Evolutionary conservation across 2,888 invertebrate genomes (phyloP), one percentile per base, ranked within the genome.

Genomic region (Dendrolimus pini): DNA sequence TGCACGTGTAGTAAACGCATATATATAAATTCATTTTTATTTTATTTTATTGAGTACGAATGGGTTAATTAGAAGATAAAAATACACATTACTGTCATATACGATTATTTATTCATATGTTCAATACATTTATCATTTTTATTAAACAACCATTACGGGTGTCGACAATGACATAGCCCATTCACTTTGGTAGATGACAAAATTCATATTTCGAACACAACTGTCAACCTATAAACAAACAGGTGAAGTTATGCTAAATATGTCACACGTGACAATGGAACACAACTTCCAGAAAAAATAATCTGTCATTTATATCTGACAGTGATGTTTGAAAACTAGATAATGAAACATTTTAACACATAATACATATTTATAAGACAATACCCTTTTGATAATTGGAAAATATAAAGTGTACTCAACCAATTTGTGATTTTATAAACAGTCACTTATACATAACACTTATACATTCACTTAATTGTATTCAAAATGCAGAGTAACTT

Each of bases 81-180:
- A 47, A 47, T 10, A 47, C 47, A 47, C 47, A 10, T 47, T 47
- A 6, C 47, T 47, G 47, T 47, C 60, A 59, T 75, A 69, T 84
- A 82, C 75, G 77, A 81, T 85, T 79, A 85, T 85, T 87, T 85
- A 86, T 85, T 75, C 68, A 78, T 77, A 80, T 80, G 66, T 70
- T 78, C 68, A 80, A 80, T 82, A 82, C 81, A 82, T 81, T 75
- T 72, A 81, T 73, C 64, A 65, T 75, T 67, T 71, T 73, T 74
- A 47, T 75, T 71, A 76, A 78, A 82, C 81, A 82, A 82, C 80
- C 79, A 71, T 75, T 69, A 64, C 63, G 30, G 30, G 30, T 30
- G 30, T 30, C 30, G 30, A 30, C 30, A 3, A 30, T 30, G 47
- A 47, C 67, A 67, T 61, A 61, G 68, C 69, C 69, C 68, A 30